Evolutionary conservation across 2,113 vertebrate species (phyloP).

Genomic region (Butorides virescens): DNA sequence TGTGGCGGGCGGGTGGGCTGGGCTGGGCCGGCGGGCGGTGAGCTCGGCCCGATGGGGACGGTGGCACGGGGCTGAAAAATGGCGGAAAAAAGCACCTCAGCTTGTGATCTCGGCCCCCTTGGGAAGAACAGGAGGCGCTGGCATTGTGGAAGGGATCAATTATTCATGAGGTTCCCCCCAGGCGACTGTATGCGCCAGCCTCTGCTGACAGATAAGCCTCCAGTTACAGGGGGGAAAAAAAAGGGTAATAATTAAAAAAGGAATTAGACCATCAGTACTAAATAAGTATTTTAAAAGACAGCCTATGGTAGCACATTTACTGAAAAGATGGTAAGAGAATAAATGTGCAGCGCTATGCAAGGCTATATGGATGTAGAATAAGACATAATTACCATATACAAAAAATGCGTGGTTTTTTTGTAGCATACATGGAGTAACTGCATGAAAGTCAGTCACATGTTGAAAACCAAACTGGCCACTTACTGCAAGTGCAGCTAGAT

Average conservation of each 20-base stretch:
- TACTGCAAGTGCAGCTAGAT: background rate
- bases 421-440: background rate
- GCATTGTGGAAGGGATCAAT: background rate
- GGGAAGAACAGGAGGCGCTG: background rate
- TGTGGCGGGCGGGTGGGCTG: background rate
- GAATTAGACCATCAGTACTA: background rate
- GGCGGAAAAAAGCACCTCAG: background rate
- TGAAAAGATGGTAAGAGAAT: background rate
- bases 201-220: background rate
- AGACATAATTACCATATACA: background rate
- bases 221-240: background rate
- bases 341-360: background rate
- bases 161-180: constrained; percentile 5
- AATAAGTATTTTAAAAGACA: background rate
- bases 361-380: background rate
- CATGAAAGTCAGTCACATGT: background rate
- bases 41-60: background rate
- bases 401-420: background rate
- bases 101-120: background rate
- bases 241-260: background rate
- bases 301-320: background rate
- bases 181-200: background rate
- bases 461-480: background rate
- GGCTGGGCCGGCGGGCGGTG: background rate
- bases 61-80: accelerated